Evolutionary conservation across 2,888 invertebrate genomes (phyloP).

Genomic region (Bedellia somnulentella): DNA sequence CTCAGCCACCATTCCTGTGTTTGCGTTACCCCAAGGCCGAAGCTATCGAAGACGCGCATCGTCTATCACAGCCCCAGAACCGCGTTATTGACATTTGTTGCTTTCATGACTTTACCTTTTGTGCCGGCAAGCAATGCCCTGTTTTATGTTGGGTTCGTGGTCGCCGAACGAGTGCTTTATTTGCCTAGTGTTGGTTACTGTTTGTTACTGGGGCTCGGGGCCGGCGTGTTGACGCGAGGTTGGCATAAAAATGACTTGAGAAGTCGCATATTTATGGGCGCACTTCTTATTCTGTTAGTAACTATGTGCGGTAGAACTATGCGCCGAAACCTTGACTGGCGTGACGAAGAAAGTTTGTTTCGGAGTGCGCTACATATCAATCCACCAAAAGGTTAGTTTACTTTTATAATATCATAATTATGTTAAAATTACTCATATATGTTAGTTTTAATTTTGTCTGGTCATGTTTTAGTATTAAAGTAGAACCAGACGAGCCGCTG

Average conservation of each 20-base stretch:
- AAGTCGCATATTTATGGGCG: slow-evolving; percentile 40
- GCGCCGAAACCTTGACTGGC: slow-evolving; percentile 87
- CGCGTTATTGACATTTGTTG: slow-evolving; percentile 64
- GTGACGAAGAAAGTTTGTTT: slow-evolving; percentile 90
- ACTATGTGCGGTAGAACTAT: slow-evolving; percentile 77
- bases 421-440: too few relatives aligned
- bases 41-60: slow-evolving; percentile 3
- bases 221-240: slow-evolving; percentile 44
- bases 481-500: slow-evolving; percentile 23
- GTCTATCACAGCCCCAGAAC: slow-evolving; percentile 29
- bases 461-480: too few relatives aligned
- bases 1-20: slow-evolving; percentile 56
- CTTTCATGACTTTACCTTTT: slow-evolving; percentile 87
- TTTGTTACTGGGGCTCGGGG: slow-evolving; percentile 79
- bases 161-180: slow-evolving; percentile 94
- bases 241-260: slow-evolving; percentile 44
- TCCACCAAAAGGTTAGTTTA: slow-evolving; percentile 89
- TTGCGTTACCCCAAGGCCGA: slow-evolving; percentile 21
- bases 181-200: slow-evolving; percentile 96
- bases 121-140: slow-evolving; percentile 94
- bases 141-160: slow-evolving; percentile 97
- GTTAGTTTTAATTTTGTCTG: too few relatives aligned
- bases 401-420: too few relatives aligned
- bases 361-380: slow-evolving; percentile 88
- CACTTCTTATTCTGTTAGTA: slow-evolving; percentile 62